Conservation (phyloP, 2,113 vertebrate species). For the Cyprinodon variegatus region DNA sequence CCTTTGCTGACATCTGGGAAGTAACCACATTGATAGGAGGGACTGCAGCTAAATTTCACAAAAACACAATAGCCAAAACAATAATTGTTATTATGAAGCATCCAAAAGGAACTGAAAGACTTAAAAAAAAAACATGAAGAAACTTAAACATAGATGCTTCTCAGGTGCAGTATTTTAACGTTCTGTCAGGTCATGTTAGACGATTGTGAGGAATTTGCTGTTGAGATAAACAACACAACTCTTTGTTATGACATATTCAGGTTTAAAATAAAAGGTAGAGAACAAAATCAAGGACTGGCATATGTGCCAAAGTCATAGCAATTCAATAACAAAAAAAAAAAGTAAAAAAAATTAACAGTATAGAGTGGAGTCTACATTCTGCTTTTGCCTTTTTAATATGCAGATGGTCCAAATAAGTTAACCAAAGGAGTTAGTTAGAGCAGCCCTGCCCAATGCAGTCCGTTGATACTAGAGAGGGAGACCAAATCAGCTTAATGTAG, state of each 20-base stretch:
- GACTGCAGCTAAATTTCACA: neutral
- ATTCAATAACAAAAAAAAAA: neutral
- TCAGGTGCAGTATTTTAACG: constrained; percentile 15
- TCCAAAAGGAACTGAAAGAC: neutral
- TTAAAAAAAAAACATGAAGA: neutral
- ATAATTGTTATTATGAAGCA: neutral
- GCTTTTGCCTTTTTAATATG: too few relatives aligned
- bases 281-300: neutral
- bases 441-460: neutral
- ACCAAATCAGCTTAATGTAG: neutral
- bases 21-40: constrained; percentile 1
- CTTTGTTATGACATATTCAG: constrained; percentile 21
- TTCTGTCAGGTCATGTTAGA: constrained; percentile 18
- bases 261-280: neutral
- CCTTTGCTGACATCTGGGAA: constrained; percentile 7
- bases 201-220: constrained; percentile 2
- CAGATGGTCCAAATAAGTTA: too few relatives aligned
- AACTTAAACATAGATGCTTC: neutral
- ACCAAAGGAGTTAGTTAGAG: neutral
- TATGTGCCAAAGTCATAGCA: neutral
- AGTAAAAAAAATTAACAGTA: neutral
- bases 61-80: neutral
- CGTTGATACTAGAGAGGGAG: neutral
- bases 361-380: too few relatives aligned
- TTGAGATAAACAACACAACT: constrained; percentile 13